Conservation (phyloP, 2,888 invertebrate species). For the Chromoteleia sp. region DNA sequence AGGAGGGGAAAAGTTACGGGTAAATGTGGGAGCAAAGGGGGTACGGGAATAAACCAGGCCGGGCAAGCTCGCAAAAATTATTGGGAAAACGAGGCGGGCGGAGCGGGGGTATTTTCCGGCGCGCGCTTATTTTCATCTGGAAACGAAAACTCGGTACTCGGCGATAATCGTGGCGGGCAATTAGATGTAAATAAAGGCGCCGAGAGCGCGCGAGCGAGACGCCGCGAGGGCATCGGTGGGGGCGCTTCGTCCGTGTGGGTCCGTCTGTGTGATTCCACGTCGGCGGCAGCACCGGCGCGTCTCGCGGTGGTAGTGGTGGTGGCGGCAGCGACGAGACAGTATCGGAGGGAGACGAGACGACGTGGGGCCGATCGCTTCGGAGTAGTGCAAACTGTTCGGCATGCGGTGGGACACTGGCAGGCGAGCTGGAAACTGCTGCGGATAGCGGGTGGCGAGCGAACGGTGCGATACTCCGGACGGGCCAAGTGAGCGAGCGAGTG, state of each 20-base stretch:
- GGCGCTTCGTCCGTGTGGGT: conserved; percentile 53
- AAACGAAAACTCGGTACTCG: conserved; percentile 14
- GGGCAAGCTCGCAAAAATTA: too few relatives aligned
- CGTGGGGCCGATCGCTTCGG: conserved; percentile 78
- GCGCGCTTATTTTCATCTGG: too few relatives aligned
- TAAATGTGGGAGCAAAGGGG: too few relatives aligned
- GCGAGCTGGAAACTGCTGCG: conserved; percentile 76
- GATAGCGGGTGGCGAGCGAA: conserved; percentile 80
- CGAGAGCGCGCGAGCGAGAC: conserved; percentile 60
- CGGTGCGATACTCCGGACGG: conserved; percentile 81
- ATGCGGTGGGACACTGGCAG: conserved; percentile 84
- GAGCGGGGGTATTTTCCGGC: not conserved
- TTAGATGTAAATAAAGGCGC: conserved; percentile 59
- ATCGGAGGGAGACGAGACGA: conserved; percentile 65
- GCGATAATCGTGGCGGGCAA: conserved; percentile 58
- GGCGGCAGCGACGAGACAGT: conserved; percentile 63
- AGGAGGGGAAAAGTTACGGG: too few relatives aligned
- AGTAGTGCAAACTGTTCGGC: conserved; percentile 84
- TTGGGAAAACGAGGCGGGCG: too few relatives aligned
- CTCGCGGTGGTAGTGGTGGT: conserved; percentile 19
- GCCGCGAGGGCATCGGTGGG: conserved; percentile 55
- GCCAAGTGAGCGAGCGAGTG: conserved; percentile 75
- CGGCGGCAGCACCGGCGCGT: conserved; percentile 52
- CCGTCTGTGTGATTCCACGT: conserved; percentile 61
- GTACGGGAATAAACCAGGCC: too few relatives aligned